These are phyloP conservation scores for Tiliacea aurago DNA, from an alignment of 2,888 invertebrate genomes.

Conservation along the genomic window DNA sequence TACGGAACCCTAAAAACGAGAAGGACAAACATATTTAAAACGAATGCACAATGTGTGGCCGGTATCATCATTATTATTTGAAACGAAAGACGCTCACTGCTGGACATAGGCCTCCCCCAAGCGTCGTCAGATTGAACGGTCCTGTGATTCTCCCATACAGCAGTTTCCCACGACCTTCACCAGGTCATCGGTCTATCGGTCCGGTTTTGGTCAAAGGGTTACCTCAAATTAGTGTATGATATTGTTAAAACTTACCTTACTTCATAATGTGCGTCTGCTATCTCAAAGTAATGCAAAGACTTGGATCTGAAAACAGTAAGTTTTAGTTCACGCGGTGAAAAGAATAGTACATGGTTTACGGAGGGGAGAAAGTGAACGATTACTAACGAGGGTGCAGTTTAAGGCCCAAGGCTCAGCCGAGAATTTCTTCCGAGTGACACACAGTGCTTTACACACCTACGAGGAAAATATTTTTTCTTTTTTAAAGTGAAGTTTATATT, in stretches of 20 bases:
- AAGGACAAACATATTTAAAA: neutral
- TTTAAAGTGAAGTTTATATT: too few species aligned
- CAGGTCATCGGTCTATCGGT: neutral
- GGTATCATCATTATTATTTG: neutral
- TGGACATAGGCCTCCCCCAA: neutral
- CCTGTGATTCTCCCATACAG: neutral
- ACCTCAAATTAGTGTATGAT: neutral
- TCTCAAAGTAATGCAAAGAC: conserved; percentile 83
- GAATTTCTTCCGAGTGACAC: too few species aligned
- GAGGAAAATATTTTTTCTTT: too few species aligned
- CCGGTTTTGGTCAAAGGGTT: neutral
- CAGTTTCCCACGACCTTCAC: neutral
- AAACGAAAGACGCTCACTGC: neutral
- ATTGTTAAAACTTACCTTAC: conserved; percentile 74
- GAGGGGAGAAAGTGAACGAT: too few species aligned
- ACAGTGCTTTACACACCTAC: too few species aligned
- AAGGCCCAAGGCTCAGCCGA: too few species aligned
- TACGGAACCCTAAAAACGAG: neutral
- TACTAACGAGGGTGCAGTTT: too few species aligned
- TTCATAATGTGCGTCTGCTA: conserved; percentile 85
- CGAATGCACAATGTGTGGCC: neutral
- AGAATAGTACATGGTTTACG: too few species aligned
- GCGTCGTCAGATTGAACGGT: neutral
- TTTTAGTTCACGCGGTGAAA: neutral
- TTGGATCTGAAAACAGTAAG: conserved; percentile 74